Evolutionary conservation across 2,797 vertebrate species (phyloP), one percentile per base, ranked within the genome.

Genomic region (Botia kubotai): DNA sequence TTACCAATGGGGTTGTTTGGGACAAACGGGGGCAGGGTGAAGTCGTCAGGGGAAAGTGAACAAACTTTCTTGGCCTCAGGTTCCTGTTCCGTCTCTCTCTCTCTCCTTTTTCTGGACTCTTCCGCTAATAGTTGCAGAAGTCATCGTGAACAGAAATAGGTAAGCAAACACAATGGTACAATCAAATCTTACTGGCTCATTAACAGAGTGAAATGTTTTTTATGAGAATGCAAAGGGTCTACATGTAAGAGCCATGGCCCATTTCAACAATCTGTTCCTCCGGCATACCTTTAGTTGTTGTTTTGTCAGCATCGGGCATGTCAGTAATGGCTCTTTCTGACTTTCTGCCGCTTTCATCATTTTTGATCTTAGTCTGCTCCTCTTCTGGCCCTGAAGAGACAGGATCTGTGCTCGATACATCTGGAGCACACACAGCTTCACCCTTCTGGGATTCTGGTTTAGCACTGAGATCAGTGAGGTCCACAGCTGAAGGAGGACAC

Each of bases 1-100:
- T 84, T 81, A 89, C 89, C 89, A 55, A 88, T 84, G n/a, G 89
- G 86, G 52, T 69, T 86, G 69, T 87, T 63, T 29, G 87, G 75
- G 19, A 4, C 86, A 72, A 84, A 89, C 0, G 88, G 84, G 17
- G 89, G 87, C 83, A 90, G 78, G 50, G 63, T 80, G 33, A 89
- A 86, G 14, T 87, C 80, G 13, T 73, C 13, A 7, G 79, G 75
- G 4, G 76, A 77, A 23, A 77, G 33, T 33, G 79, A 72, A 4
- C 83, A 82, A n/a, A 72, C 29, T 33, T 52, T 84, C 72, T 89
- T 89, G 2, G 72, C 19, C 23, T 80, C 74, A 0, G 87, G 83
- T 70, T 85, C 86, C 78, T 80, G 33, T 48, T 58, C 62, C 1
- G 0, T 5, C 5, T 73, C 68, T 0, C 13, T 57, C 2, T 85